Base-by-base conservation (phyloP, 35 echinoderm and acorn worm species). In the Amphiura filiformis region DNA sequence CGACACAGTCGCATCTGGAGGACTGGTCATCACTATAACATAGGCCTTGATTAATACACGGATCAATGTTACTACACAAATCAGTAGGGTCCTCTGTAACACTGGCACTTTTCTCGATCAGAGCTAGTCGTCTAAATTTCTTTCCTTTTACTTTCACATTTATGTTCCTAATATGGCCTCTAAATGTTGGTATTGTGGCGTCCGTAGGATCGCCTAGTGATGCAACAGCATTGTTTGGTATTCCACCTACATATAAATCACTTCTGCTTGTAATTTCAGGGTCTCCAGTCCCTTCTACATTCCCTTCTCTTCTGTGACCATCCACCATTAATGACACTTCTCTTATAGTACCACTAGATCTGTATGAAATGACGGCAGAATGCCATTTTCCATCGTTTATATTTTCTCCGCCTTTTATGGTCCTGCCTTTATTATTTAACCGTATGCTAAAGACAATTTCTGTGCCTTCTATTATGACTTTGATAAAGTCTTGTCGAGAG, bases 201-300 rank as follows among this genome's bases (percentile, higher is more conserved):
- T 86, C 95, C 37, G 82, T 79, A 0, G 95, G 88, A 36, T 81
- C 34, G 13, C 91, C 76, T 23, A 93, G 57, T 13, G 56, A 39
- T 28, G 78, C 39, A 39, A 76, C 36, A 17, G 85, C 70, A n/a
- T 76, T 37, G 18, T 22, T 4, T 49, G 95, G 95, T 15, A 97
- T 87, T 42, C 95, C 95, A 28, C 95, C 95, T 36, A 97, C 75
- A 85, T 76, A 97, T 35, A 97, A 81, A 64, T 97, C 91, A 38
- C 78, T 91, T 37, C 65, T 87, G 0, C 61, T 90, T 18, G 91
- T 87, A 0, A 97, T 42, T 36, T 89, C 84, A 22, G 85, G 52
- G 3, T 87, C 78, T 39, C 38, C 83, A 17, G 78, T 81, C n/a
- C n/a, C n/a, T 13, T 90, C 88, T 38, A 93, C 81, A 31, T 85